These are phyloP conservation scores for Sturnus vulgaris DNA, from an alignment of 2,113 vertebrate species.

Conservation along the genomic window DNA sequence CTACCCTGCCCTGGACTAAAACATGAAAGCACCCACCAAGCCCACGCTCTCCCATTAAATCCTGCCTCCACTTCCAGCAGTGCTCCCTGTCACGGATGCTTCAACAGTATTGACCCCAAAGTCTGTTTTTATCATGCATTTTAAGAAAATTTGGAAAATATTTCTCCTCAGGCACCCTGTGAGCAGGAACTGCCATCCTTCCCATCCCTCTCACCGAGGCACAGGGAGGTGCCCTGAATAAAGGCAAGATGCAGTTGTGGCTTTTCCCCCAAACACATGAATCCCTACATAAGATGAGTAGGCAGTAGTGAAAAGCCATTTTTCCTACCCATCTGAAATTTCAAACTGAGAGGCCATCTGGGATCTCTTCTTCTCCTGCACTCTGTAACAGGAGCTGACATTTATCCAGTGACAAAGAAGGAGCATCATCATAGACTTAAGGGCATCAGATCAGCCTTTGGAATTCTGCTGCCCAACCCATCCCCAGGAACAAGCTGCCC, in stretches of 20 bases:
- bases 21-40: neutral
- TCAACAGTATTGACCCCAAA: neutral
- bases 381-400: neutral
- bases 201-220: neutral
- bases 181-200: fast-evolving
- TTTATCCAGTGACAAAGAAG: neutral
- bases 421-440: neutral
- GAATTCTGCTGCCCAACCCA: neutral
- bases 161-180: fast-evolving
- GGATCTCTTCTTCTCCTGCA: neutral
- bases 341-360: neutral
- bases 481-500: neutral
- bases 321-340: neutral
- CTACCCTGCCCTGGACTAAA: neutral
- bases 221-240: neutral
- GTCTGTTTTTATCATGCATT: neutral
- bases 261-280: fast-evolving
- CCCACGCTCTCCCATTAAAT: fast-evolving
- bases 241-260: neutral
- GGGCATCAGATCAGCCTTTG: neutral
- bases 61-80: neutral
- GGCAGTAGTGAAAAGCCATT: neutral
- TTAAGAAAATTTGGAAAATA: neutral
- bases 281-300: neutral
- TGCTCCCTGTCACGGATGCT: neutral